Evolutionary conservation across 1,140 invertebrate genomes (phyloP).

Genomic region (Hyles vespertilio): DNA sequence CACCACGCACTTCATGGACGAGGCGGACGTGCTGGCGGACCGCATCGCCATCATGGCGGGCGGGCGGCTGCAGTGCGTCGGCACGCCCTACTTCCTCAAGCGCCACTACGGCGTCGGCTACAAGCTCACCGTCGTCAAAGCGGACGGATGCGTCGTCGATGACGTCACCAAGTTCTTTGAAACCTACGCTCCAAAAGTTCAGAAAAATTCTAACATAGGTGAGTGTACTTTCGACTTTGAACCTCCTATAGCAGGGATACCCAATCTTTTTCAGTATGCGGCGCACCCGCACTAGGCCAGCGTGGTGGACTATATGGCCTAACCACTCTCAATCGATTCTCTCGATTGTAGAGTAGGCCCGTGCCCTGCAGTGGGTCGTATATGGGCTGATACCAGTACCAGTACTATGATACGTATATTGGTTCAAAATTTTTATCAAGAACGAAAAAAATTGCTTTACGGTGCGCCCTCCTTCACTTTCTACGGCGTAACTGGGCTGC

Average conservation of each 20-base stretch:
- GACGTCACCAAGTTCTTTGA: conserved; percentile 76
- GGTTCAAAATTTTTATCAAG: no score
- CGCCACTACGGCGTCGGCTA: conserved; percentile 71
- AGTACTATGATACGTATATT: no score
- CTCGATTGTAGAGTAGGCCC: no score
- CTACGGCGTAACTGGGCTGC: no score
- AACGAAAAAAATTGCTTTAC: no score
- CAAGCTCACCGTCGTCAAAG: conserved; percentile 64
- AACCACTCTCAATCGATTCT: no score
- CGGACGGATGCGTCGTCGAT: conserved; percentile 72
- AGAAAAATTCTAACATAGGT: conserved; percentile 65
- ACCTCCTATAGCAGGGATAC: neutral
- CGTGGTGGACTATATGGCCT: no score
- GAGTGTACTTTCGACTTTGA: neutral
- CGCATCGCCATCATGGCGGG: conserved; percentile 93
- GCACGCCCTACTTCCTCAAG: conserved; percentile 76
- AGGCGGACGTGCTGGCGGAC: conserved; percentile 96
- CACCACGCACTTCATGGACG: conserved; percentile 99
- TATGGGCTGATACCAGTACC: no score
- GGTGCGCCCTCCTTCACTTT: no score
- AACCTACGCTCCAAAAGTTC: conserved; percentile 76
- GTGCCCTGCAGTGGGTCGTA: no score
- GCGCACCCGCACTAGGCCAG: no score
- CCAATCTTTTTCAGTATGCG: neutral
- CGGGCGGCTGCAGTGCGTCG: conserved; percentile 84